Conservation (phyloP, 35 echinoderm and acorn worm species). For the Ptychodera flava region DNA sequence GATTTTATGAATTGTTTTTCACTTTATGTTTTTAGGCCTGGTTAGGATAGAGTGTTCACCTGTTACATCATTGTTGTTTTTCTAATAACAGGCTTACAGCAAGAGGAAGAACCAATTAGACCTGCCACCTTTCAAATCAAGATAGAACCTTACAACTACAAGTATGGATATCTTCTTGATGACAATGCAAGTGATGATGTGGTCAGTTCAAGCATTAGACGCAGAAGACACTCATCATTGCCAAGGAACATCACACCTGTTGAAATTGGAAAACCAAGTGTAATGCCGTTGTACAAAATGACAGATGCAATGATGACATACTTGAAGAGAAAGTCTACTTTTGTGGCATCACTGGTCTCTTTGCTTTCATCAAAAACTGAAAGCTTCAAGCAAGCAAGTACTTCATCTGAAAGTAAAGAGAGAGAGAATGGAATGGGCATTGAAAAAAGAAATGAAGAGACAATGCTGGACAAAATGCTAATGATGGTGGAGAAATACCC, state of each 20-base stretch:
- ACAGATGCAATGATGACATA: neutral
- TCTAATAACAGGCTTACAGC: neutral
- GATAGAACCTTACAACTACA: slow-evolving; percentile 39
- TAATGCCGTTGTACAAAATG: neutral
- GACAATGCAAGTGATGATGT: neutral
- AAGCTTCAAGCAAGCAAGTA: neutral
- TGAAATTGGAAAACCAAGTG: neutral
- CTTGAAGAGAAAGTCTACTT: neutral
- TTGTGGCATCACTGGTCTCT: neutral
- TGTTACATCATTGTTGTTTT: too few species aligned
- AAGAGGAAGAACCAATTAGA: neutral
- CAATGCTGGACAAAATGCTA: slow-evolving; percentile 44
- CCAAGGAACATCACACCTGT: neutral
- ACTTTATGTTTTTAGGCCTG: too few species aligned
- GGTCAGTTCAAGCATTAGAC: neutral
- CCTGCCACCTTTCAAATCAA: slow-evolving; percentile 38
- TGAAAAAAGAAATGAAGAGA: neutral
- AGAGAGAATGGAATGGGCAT: neutral
- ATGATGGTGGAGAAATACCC: slow-evolving; percentile 43
- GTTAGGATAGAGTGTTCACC: too few species aligned
- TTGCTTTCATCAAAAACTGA: neutral
- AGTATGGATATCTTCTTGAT: slow-evolving; percentile 37
- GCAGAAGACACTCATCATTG: neutral
- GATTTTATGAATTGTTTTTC: too few species aligned
- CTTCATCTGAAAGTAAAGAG: neutral